Conservation (phyloP, 2,113 vertebrate species). For the Sclerurus mexicanus region DNA sequence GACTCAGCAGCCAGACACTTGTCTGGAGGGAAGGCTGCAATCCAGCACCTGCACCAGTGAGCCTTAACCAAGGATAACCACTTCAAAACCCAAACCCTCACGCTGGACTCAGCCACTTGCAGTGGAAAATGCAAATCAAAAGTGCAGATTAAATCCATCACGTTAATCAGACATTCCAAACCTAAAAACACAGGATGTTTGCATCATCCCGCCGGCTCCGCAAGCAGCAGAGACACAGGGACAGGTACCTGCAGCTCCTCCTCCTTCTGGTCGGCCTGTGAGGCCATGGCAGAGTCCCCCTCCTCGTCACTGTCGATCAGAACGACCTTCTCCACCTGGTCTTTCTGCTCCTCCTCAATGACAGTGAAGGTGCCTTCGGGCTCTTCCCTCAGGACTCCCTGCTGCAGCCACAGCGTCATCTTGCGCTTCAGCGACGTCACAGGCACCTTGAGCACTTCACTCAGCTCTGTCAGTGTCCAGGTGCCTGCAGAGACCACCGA, state of each 20-base stretch:
- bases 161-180: not conserved
- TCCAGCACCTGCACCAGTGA: not conserved
- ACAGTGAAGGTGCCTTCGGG: slow-evolving; percentile 83
- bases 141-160: not conserved
- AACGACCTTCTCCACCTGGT: slow-evolving; percentile 87
- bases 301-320: slow-evolving; percentile 95
- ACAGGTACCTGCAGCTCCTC: slow-evolving; percentile 92
- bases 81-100: not conserved
- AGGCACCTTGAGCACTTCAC: slow-evolving; percentile 84
- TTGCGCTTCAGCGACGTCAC: slow-evolving; percentile 87
- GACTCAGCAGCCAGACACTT: not conserved
- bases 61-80: not conserved
- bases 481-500: slow-evolving; percentile 62
- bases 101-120: not conserved
- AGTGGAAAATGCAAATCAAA: not conserved
- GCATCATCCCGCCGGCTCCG: accelerated
- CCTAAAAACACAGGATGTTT: not conserved
- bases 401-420: slow-evolving; percentile 94
- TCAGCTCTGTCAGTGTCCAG: slow-evolving; percentile 91
- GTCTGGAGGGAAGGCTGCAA: not conserved
- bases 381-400: slow-evolving; percentile 91
- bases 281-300: slow-evolving; percentile 94
- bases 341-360: slow-evolving; percentile 86
- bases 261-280: slow-evolving; percentile 95
- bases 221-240: not conserved